A percentile compares a stretch with the other conserved stretches of the same genome.
Conservation (phyloP, 2,113 vertebrate species). For the Platysteira castanea region DNA sequence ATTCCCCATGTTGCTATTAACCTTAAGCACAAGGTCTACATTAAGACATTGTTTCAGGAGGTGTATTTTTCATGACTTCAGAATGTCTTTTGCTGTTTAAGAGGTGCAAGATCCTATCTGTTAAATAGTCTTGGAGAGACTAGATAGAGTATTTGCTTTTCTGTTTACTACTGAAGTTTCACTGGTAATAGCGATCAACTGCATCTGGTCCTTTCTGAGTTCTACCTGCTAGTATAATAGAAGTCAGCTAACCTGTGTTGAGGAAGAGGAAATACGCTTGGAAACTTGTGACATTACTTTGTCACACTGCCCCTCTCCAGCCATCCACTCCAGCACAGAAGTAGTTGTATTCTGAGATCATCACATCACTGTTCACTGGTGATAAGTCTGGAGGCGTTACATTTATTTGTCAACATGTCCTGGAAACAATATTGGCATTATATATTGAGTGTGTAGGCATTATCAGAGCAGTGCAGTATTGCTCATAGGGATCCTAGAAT, state of each 20-base stretch:
- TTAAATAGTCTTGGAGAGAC: background rate
- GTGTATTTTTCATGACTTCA: background rate
- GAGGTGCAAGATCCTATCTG: background rate
- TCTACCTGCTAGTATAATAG: background rate
- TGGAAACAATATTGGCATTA: background rate
- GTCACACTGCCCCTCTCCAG: background rate
- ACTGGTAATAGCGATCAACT: background rate
- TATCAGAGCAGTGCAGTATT: background rate
- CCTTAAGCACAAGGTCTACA: background rate
- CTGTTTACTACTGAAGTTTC: background rate
- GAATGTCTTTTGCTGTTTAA: background rate
- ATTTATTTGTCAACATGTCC: rapidly evolving
- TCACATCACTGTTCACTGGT: background rate
- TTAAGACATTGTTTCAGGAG: background rate
- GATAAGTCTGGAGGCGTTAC: background rate
- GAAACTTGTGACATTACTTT: background rate
- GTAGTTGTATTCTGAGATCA: background rate
- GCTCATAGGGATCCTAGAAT: background rate
- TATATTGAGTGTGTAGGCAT: background rate
- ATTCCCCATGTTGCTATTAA: background rate
- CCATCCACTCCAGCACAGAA: background rate
- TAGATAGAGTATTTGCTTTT: background rate
- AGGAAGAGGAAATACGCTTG: background rate
- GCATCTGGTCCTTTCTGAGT: background rate
- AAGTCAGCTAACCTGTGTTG: background rate